Evolutionary conservation across 1,140 invertebrate species (phyloP).

Genomic region (Heliconius hewitsoni): DNA sequence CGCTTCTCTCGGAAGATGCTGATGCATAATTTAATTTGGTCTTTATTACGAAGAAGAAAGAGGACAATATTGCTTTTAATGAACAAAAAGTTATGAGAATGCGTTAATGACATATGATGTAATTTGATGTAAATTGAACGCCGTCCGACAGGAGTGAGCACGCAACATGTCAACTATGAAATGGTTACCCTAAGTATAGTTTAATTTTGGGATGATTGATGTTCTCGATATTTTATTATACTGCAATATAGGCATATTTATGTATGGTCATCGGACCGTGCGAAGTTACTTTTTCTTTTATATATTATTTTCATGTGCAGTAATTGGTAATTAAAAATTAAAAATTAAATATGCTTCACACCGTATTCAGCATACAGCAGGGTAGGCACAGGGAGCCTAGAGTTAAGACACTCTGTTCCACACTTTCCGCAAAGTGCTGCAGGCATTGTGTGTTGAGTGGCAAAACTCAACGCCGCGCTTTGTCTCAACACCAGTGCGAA

Average conservation of each 20-base stretch:
- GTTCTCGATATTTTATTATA: slow-evolving; percentile 53
- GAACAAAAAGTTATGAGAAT: slow-evolving; percentile 51
- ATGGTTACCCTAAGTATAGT: slow-evolving; percentile 72
- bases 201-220: slow-evolving; percentile 75
- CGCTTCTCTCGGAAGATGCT: slow-evolving; percentile 30
- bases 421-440: too few species aligned
- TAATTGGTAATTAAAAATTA: neutral
- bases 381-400: too few species aligned
- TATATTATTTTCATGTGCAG: neutral
- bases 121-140: slow-evolving; percentile 79
- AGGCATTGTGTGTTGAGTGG: too few species aligned
- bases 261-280: neutral
- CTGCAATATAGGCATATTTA: neutral
- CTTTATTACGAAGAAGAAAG: slow-evolving; percentile 38
- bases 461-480: too few species aligned
- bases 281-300: neutral
- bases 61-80: slow-evolving; percentile 34
- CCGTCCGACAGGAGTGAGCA: slow-evolving; percentile 57
- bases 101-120: slow-evolving; percentile 74
- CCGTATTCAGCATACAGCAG: too few species aligned
- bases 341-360: too few species aligned
- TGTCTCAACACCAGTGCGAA: too few species aligned
- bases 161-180: slow-evolving; percentile 80
- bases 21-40: slow-evolving; percentile 27
- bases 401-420: too few species aligned